Evolutionary conservation across 2,797 vertebrate genomes (phyloP).

Genomic region (Ara ararauna): DNA sequence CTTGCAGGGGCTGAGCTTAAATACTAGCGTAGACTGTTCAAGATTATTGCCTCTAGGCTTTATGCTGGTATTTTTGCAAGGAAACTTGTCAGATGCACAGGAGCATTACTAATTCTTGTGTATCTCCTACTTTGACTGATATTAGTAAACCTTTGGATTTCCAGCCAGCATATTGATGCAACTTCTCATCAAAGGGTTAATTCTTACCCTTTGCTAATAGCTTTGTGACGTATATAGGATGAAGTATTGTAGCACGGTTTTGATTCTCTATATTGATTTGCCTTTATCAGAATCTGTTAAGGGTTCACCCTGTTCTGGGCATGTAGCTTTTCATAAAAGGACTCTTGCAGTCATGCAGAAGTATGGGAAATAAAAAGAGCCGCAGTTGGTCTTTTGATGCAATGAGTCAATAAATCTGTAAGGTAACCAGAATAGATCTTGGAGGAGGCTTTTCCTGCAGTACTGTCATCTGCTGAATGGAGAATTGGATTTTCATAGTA

Average conservation of each 20-base stretch:
- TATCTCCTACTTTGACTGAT: rapidly evolving
- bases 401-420: background rate
- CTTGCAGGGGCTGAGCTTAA: background rate
- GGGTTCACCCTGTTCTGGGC: background rate
- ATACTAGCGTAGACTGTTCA: background rate
- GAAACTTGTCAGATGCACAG: background rate
- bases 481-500: background rate
- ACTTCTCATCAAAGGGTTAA: background rate
- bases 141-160: background rate
- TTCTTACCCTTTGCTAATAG: background rate
- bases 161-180: background rate
- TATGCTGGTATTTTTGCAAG: background rate
- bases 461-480: background rate
- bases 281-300: background rate
- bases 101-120: background rate
- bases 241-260: background rate
- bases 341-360: background rate
- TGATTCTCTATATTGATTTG: background rate
- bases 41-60: background rate
- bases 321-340: background rate
- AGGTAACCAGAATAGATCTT: background rate
- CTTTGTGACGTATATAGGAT: background rate
- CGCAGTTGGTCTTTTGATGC: background rate
- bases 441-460: background rate
- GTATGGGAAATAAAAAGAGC: background rate